Percentiles rank a stretch among this genome's conserved stretches.
Conservation (phyloP, 2,797 vertebrate genomes). For the Acanthurus leucopareius region DNA sequence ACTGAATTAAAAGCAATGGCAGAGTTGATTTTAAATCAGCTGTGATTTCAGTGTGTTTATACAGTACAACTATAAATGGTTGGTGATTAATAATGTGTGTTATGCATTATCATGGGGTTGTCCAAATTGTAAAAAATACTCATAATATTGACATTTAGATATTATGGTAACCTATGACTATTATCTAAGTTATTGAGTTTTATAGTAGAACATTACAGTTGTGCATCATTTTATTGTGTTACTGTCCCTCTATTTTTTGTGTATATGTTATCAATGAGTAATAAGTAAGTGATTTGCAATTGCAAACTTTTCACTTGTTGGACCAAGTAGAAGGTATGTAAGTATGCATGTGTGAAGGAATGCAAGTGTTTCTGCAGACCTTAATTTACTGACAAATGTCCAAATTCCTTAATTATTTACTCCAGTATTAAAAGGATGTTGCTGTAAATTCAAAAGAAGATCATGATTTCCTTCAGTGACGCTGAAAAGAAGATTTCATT, state of each 20-base stretch:
- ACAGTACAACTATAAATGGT: not conserved
- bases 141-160: not conserved
- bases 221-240: not conserved
- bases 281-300: not conserved
- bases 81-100: not conserved
- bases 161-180: not conserved
- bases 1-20: not conserved
- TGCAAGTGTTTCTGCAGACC: not conserved
- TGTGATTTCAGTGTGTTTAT: not conserved
- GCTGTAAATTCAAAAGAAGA: not conserved
- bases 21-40: not conserved
- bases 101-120: not conserved
- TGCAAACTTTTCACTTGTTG: not conserved
- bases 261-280: not conserved
- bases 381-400: not conserved
- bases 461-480: conserved; percentile 10
- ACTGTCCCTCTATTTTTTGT: not conserved
- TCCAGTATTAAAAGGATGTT: not conserved
- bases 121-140: not conserved
- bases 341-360: too few species aligned
- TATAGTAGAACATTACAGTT: not conserved
- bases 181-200: not conserved
- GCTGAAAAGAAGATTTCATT: conserved; percentile 13
- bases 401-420: not conserved
- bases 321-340: too few species aligned